Evolutionary conservation across 2,888 invertebrate genomes (phyloP), one percentile per base, ranked within the genome.

Genomic region (Microplitis deprimator): DNA sequence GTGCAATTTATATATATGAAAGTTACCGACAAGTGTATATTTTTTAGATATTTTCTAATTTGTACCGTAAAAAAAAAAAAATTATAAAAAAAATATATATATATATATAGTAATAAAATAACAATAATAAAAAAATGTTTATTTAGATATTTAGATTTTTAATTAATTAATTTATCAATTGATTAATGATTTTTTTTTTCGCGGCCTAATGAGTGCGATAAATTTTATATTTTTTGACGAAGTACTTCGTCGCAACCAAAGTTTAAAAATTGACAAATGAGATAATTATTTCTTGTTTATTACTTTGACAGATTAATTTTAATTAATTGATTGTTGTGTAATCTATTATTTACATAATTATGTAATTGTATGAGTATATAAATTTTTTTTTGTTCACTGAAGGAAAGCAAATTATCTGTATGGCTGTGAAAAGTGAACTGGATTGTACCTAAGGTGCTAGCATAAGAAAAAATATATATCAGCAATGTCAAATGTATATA

Each of bases 341-440:
- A 78, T 80, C 79, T 78, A 81, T 81, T 78, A 81, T 64, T 20
- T 16, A 7, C 40, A 73, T 73, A 39, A 73, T n/a, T 73, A 73
- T 68, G 16, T 68, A 80, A 79, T 76, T 81, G 74, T 80, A 82
- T 79, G 75, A 82, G 81, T 83, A 80, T 85, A 83, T 83, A 77
- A 13, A 7, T 80, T 83, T 85, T 87, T 84, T 84, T 84, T 86
- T 85, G 88, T 89, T 89, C 88, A 89, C 89, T 87, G 87, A 87
- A 87, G 88, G 87, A 88, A 89, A 88, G 88, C 88, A 87, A 89
- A 89, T 89, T 87, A 87, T 89, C 88, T 86, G 88, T 88, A 89
- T 89, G 90, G 90, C 90, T 90, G 90, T 90, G 90, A 90, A 88
- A 89, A 90, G 89, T 89, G 89, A 89, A 89, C 89, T 89, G 88